Conservation (phyloP, 37 sponge, comb jelly and placozoan species). For the Haliclona indistincta region DNA sequence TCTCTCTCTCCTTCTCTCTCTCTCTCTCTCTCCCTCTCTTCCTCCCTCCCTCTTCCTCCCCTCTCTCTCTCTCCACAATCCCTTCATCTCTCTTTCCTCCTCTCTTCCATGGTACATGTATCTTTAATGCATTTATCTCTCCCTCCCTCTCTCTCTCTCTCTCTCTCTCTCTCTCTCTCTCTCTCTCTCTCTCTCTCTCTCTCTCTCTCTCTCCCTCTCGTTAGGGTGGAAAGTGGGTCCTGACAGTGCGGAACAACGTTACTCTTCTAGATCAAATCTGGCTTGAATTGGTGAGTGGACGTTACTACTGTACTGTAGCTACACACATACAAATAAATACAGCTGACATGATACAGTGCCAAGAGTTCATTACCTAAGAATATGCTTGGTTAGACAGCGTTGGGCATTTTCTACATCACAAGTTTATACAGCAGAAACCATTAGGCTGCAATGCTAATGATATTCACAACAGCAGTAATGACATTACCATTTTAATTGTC, state of each 20-base stretch:
- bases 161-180: not conserved
- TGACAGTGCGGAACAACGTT: constrained; percentile 38
- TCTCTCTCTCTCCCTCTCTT: not conserved
- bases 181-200: not conserved
- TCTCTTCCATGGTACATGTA: not conserved
- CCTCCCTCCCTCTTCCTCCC: not conserved
- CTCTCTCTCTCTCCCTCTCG: not conserved
- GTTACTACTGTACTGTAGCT: not conserved
- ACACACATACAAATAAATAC: constrained; percentile 15
- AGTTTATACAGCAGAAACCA: no score
- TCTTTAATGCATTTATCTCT: not conserved
- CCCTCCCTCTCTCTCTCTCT: not conserved
- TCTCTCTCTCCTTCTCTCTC: not conserved
- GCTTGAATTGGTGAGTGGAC: constrained; percentile 53
- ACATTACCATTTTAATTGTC: no score
- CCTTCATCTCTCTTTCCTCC: no score
- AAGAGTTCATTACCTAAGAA: no score
- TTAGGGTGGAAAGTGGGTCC: constrained; percentile 69
- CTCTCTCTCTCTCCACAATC: no score
- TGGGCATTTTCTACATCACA: no score
- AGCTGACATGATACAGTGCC: no score
- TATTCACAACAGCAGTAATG: no score
- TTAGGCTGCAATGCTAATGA: no score
- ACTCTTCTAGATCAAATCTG: constrained; percentile 28
- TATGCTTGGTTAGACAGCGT: no score